Base-by-base conservation (phyloP, 1,140 invertebrate genomes). In the Papilio glaucus region DNA sequence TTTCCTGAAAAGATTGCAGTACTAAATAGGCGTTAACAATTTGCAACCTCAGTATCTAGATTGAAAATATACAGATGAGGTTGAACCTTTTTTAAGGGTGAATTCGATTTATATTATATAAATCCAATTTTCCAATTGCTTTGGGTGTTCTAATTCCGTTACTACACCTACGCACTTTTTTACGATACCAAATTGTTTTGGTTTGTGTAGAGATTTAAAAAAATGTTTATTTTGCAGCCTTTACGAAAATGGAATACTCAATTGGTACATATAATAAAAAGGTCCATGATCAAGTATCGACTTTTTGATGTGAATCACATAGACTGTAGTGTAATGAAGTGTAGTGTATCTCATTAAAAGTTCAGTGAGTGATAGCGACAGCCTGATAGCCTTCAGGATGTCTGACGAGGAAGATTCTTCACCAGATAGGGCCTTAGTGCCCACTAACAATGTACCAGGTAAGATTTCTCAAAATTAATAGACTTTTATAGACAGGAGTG, bases 391-490 rank as follows among this genome's bases (percentile, higher is more conserved):
- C 63, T 45, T 45, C 74, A 82, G 71, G 45, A 92, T 92, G 90
- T 90, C 90, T 45, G 90, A 92, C 49, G 90, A 92, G 41, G 90
- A 92, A 45, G 90, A 92, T 38, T 91, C 90, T 9, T 91, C 89
- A 5, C 86, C 90, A 6, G 90, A 92, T 57, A 75, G 85, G 86
- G 90, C 84, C 4, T 76, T 92, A 69, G 85, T 79, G 37, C 88
- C 90, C 26, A 86, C 77, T 12, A 92, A 88, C 33, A 92, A 87
- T 86, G 82, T 90, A 68, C 88, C 90, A 79, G 87, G 90, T 92
- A 80, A 81, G 72, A 76, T 72, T 63, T 72, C 39, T 33, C 6
- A 3, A 33, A 33, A 33, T 3, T 33, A 33, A 33, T 33, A 33
- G 6, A n/a, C n/a, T n/a, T n/a, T n/a, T n/a, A n/a, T n/a, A n/a